These are phyloP conservation scores for Thunnus thynnus DNA, from an alignment of 2,113 vertebrate species.

Conservation along the genomic window DNA sequence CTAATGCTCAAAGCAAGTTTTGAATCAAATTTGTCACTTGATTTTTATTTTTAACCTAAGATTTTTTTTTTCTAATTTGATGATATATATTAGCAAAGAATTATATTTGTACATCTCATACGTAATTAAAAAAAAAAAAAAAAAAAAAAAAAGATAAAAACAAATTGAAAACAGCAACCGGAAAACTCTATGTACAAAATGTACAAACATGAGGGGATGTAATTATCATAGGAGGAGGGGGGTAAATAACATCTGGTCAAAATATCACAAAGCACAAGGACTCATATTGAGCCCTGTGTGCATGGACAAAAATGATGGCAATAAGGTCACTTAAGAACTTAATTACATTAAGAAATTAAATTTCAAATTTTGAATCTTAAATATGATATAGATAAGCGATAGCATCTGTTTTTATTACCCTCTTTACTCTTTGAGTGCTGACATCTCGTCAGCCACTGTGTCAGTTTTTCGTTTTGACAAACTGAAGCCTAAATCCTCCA, in stretches of 20 bases:
- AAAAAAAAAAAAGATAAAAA: slow-evolving; percentile 46
- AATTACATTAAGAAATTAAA: slow-evolving; percentile 78
- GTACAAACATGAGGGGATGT: slow-evolving; percentile 80
- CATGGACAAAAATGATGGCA: slow-evolving; percentile 61
- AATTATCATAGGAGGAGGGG: slow-evolving; percentile 48
- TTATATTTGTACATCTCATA: slow-evolving; percentile 87
- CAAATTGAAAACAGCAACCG: slow-evolving; percentile 78
- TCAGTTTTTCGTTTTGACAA: slow-evolving; percentile 82
- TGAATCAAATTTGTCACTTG: slow-evolving; percentile 79
- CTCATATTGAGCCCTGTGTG: slow-evolving; percentile 54
- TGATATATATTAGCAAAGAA: slow-evolving; percentile 89
- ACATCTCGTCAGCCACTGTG: slow-evolving; percentile 58
- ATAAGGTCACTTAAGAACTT: slow-evolving; percentile 85
- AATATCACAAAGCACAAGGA: slow-evolving; percentile 54
- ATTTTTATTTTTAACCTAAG: slow-evolving; percentile 71
- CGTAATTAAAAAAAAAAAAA: slow-evolving; percentile 58
- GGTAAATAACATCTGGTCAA: slow-evolving; percentile 58
- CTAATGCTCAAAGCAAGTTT: slow-evolving; percentile 79
- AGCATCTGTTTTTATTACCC: slow-evolving; percentile 54
- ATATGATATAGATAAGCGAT: slow-evolving; percentile 74
- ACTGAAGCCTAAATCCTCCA: slow-evolving; percentile 71
- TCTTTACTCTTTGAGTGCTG: slow-evolving; percentile 70
- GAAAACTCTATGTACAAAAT: slow-evolving; percentile 86
- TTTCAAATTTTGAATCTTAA: slow-evolving; percentile 75
- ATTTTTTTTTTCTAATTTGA: slow-evolving; percentile 73